Evolutionary conservation across 2,888 invertebrate genomes (phyloP), one percentile per base, ranked within the genome.

Genomic region (Limnephilus lunatus): DNA sequence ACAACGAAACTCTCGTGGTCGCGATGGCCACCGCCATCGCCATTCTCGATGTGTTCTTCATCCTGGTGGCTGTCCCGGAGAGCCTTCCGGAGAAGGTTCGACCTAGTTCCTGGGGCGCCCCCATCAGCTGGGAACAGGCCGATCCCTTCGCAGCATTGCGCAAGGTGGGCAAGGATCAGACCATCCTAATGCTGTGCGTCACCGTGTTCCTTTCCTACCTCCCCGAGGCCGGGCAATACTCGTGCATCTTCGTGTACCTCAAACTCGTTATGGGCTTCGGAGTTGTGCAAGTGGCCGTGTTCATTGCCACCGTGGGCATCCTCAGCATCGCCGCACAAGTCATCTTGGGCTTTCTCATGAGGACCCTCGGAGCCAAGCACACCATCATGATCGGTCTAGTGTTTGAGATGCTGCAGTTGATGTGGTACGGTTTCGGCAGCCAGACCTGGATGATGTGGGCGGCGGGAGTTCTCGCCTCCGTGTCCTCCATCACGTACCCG

Each of bases 391-490:
- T 99, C 95, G 99, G 99, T 91, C 97, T 99, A 94, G 96, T 99
- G 94, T 99, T 99, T 96, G 99, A 99, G 96, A 98, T 99, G 97
- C 96, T 99, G 94, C 99, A 99, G 95, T 97, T 99, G 94, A 97
- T 99, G 96, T 99, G 99, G 98, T 99, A 99, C 95, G 99, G 99
- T 82, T 99, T 99, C 95, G 99, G 99, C 92, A 99, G 99, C 94
- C 98, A 99, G 94, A 98, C 98, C 94, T 99, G 99, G 99, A 99
- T 99, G 98, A 99, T 99, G 99, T 99, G 99, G 99, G 98, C 98
- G 81, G 99, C 99, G 15, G 99, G 99, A 91, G 97, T 99, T 94
- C 96, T 99, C 94, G 99, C 99, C 81, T 99, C 99, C 25, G 97
- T 99, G 94, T 99, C 99, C 93, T 99, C 99, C 94, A 98, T 99